These are phyloP conservation scores for Temnopleurus reevesii DNA, from an alignment of 53 echinoderm and acorn worm genomes.

Conservation along the genomic window DNA sequence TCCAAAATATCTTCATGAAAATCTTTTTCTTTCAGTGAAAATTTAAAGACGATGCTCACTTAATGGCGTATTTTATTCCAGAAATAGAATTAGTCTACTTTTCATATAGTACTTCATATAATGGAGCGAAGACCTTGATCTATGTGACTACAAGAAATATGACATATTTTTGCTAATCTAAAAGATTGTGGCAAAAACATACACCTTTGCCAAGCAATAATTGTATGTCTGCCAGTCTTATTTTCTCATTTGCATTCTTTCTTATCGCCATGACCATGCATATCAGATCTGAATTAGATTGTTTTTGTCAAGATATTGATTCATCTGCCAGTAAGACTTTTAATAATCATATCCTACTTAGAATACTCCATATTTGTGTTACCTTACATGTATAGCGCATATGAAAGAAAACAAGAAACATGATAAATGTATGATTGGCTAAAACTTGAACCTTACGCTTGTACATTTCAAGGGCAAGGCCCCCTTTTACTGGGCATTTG, in stretches of 20 bases:
- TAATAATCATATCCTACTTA: too few species aligned
- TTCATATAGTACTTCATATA: too few species aligned
- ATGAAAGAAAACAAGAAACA: too few species aligned
- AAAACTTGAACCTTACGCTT: too few species aligned
- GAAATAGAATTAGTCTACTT: not conserved
- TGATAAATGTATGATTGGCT: too few species aligned
- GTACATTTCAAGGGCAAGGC: too few species aligned
- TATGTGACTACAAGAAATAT: not conserved
- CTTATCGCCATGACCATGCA: not conserved
- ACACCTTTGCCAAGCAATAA: constrained; percentile 37
- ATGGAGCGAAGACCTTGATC: not conserved
- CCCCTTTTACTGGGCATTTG: too few species aligned
- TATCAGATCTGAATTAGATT: not conserved
- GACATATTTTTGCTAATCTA: constrained; percentile 15
- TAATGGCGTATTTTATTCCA: not conserved
- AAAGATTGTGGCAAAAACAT: constrained; percentile 27
- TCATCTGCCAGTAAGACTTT: not conserved
- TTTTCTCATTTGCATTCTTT: constrained; percentile 7
- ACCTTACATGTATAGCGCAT: too few species aligned
- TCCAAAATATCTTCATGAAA: not conserved
- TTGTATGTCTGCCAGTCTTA: constrained; percentile 46
- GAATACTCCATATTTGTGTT: too few species aligned
- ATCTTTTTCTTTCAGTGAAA: not conserved
- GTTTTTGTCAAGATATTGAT: not conserved
- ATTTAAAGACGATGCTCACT: too few species aligned